Base-by-base conservation (phyloP, 2,113 vertebrate species). In the Clupea harengus region DNA sequence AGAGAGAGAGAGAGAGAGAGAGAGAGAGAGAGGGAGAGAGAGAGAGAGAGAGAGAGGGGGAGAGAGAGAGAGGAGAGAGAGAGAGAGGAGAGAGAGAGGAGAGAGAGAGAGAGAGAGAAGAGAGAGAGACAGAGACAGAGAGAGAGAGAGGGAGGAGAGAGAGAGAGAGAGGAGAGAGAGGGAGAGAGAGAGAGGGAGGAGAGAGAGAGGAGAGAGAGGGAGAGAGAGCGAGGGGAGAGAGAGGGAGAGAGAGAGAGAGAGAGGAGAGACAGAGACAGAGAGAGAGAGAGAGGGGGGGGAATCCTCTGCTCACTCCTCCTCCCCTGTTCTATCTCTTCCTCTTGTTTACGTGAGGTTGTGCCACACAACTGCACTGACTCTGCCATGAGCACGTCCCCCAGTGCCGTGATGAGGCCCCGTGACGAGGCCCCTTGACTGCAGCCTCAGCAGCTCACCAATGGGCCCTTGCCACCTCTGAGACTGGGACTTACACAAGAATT, bases 381-480 rank as follows among this genome's bases (percentile, higher is more conserved):
- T 92, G 93, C 92, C 95, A 93, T 92, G 90, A 90, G n/a, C 10
- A 88, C 93, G 93, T 92, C 91, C 90, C 88, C 87, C 85, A 78
- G 85, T 57, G 90, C 89, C 82, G 67, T 82, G 85, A 81, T 60
- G 85, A 39, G 39, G 89, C 88, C 0, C 83, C 47, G 83, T 89
- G 93, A 93, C 92, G 85, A 39, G 39, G 89, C 88, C 0, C 83
- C 47, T 84, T 89, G 93, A 93, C 92, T 94, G 94, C 93, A 84
- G 83, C 57, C 91, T 95, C 94, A 95, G 94, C 94, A 93, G 88
- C 89, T 84, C 88, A 86, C 88, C 94, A 95, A 95, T 94, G 90
- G 92, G 85, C 87, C 88, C 89, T 86, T 2, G 3, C 3, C 18
- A 60, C 18, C 18, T 18, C 17, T 60, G 5, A 60, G 54, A 60